Evolutionary conservation across 1,140 invertebrate genomes (phyloP), one percentile per base, ranked within the genome.

Genomic region (Apolygus lucorum): DNA sequence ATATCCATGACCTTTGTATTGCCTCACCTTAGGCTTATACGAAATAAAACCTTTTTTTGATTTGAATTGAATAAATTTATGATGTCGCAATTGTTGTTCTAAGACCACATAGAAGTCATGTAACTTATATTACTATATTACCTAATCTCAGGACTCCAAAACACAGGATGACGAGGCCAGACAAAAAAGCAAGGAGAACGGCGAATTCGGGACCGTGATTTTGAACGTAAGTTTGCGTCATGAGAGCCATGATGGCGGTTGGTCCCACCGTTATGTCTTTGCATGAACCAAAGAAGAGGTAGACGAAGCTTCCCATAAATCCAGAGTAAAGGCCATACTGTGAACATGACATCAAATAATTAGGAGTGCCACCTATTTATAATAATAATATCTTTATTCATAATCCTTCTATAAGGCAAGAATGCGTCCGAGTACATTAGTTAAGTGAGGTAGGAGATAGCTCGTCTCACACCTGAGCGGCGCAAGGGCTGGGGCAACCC

Each of bases 261-360:
- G 90, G 90, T 1, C 90, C 90, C 24, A 92, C 88, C 73, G 90
- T 93, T 52, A 94, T 85, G 78, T 93, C 90, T 68, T 88, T 89
- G 72, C 88, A 87, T 1, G 89, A 91, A 1, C 93, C 92, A 76
- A 95, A 85, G 24, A 93, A 27, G 21, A 86, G 85, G 80, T 95
- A 96, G 8, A 93, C 82, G 73, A 94, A 88, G 73, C 89, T 88
- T 1, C 91, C 91, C 74, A 87, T 86, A 72, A 94, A 89, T 0
- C 90, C 88, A 17, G 91, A 89, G 78, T 95, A 95, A 2, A 95
- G 80, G 0, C 93, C 93, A 81, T 90, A 91, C 85, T 92, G 82
- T 66, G 54, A 22, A 62, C 17, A 62, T 11, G 34, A 4, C 34
- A 42, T 42, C 34, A 42, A 42, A 17, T 42, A 42, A 17, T 42